Evolutionary conservation across 2,888 invertebrate species (phyloP).

Genomic region (Sipha maydis): DNA sequence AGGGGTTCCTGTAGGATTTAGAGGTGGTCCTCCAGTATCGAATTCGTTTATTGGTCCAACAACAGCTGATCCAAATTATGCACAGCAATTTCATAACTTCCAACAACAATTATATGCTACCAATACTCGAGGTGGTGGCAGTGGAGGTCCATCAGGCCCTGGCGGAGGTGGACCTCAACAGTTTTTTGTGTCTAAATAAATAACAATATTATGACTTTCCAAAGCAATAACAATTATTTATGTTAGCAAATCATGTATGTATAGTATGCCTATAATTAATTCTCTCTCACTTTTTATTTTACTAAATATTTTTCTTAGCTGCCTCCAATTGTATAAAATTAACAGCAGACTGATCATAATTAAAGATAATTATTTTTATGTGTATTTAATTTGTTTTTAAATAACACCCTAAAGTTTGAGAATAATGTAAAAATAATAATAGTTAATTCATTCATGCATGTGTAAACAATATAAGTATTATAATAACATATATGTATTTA

Average conservation of each 20-base stretch:
- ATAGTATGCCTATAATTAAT: constrained; percentile 16
- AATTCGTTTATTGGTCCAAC: constrained; percentile 82
- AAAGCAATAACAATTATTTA: constrained; percentile 52
- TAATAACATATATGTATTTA: constrained; percentile 29
- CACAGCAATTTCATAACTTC: constrained; percentile 95
- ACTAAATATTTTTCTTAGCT: background rate
- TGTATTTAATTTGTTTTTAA: constrained; percentile 28
- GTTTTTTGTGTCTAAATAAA: constrained; percentile 69
- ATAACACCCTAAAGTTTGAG: background rate
- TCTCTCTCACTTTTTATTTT: background rate
- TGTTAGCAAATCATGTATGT: constrained; percentile 17
- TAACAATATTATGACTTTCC: constrained; percentile 29
- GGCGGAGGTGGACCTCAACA: constrained; percentile 67
- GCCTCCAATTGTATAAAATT: constrained; percentile 37
- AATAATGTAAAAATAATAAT: constrained; percentile 30
- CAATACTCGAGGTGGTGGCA: constrained; percentile 73
- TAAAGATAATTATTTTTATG: constrained; percentile 44
- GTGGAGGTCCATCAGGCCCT: constrained; percentile 62
- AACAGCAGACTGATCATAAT: constrained; percentile 55
- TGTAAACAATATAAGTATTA: constrained; percentile 19
- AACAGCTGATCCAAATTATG: constrained; percentile 90
- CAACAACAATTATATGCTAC: constrained; percentile 95
- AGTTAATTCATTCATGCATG: background rate
- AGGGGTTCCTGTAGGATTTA: constrained; percentile 76
- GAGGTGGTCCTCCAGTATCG: constrained; percentile 70